Evolutionary conservation across 2,797 vertebrate species (phyloP), one percentile per base, ranked within the genome.

Genomic region (Mergus octosetaceus): DNA sequence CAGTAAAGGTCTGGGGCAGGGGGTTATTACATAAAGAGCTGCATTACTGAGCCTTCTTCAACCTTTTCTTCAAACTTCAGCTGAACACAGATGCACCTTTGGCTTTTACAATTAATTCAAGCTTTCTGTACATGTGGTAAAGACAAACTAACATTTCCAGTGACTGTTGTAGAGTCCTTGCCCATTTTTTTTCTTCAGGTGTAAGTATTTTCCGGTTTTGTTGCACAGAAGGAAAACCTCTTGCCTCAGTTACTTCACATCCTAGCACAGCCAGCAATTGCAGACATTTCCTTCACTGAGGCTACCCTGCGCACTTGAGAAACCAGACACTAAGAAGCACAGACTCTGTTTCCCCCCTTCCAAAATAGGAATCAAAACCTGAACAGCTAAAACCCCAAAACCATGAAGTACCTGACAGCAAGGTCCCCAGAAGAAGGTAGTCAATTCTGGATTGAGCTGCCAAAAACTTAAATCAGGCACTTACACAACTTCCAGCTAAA

Each of bases 371-470:
- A 74, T 8, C 8, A 57, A 72, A 53, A 8, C 28, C 10, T 4
- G 30, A 57, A 11, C 25, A 70, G 45, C 13, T 30, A 1, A 3
- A 60, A 65, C 1, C 2, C n/a, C 19, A 5, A 65, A 65, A 53
- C 20, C 9, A 4, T 3, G 0, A 60, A 3, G 4, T 72, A n/a
- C 14, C 18, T 9, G 0, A 14, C 34, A 51, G 51, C 11, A 58
- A 56, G 72, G 27, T 56, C 36, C n/a, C 62, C 73, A 62, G 39
- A 62, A 17, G 36, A 38, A 36, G 21, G 51, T 15, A 56, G 27
- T 32, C 15, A 75, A 16, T 45, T 62, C 51, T 2, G 18, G 24
- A 6, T 0, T 47, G 17, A 28, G 78, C 27, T 49, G 18, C 19
- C 13, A 24, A 30, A 39, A 2, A 17, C 14, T 17, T 56, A 27